Conservation (phyloP, 2,888 invertebrate genomes). For the Silvanus unidentatus region DNA sequence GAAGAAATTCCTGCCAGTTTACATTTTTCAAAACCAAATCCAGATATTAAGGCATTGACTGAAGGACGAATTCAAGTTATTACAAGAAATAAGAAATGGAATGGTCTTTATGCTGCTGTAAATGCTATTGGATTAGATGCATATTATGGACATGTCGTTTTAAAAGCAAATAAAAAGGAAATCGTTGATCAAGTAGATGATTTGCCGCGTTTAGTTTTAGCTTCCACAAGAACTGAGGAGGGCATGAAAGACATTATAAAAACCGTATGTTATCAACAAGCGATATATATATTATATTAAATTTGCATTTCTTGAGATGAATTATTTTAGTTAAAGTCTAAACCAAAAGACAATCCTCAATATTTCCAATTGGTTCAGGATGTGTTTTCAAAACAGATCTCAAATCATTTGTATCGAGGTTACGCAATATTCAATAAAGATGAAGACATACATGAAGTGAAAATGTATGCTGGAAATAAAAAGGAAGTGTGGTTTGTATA, state of each 20-base stretch:
- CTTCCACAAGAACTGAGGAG: conserved; percentile 80
- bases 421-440: conserved; percentile 48
- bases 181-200: conserved; percentile 50
- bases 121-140: conserved; percentile 99
- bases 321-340: conserved; percentile 50
- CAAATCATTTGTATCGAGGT: conserved; percentile 60
- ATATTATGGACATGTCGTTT: conserved; percentile 82
- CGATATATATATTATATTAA: no score
- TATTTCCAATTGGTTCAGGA: conserved; percentile 49
- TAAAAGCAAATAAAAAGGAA: conserved; percentile 72
- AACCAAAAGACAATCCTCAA: conserved; percentile 46
- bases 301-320: no score
- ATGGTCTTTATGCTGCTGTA: conserved; percentile 81
- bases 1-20: conserved; percentile 85
- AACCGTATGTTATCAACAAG: conserved; percentile 37
- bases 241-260: conserved; percentile 64
- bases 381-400: conserved; percentile 47
- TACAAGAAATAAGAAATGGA: conserved; percentile 70
- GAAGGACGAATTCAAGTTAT: conserved; percentile 81
- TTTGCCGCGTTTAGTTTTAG: conserved; percentile 62
- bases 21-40: conserved; percentile 82
- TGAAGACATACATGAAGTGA: conserved; percentile 36
- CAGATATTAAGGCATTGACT: conserved; percentile 76
- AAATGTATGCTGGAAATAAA: conserved; percentile 41
- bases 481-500: conserved; percentile 62